These are phyloP conservation scores for Acipenser transmontanus DNA, from an alignment of 2,797 vertebrate species.

Conservation along the genomic window DNA sequence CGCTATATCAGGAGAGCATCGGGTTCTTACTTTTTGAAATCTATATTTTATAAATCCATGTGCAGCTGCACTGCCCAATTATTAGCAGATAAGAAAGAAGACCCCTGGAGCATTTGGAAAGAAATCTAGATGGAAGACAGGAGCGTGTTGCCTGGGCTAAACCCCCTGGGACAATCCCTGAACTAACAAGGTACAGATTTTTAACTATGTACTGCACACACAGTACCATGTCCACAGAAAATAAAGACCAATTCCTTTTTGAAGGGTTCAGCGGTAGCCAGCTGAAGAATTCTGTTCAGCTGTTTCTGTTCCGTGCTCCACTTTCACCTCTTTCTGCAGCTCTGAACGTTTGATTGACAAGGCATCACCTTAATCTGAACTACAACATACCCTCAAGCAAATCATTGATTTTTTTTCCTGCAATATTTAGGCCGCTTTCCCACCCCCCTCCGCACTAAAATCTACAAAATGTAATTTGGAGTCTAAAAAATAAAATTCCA, in stretches of 20 bases:
- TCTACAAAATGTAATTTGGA: slow-evolving; percentile 33
- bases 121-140: slow-evolving; percentile 63
- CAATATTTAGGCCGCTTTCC: too few relatives aligned
- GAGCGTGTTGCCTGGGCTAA: slow-evolving; percentile 54
- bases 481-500: too few relatives aligned
- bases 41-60: slow-evolving; percentile 74
- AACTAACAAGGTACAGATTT: slow-evolving; percentile 38
- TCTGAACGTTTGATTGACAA: too few relatives aligned
- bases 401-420: slow-evolving; percentile 27
- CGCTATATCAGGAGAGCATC: too few relatives aligned
- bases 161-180: slow-evolving; percentile 56
- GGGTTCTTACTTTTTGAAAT: slow-evolving; percentile 31
- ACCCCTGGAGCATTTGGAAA: slow-evolving; percentile 63
- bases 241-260: too few relatives aligned
- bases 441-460: slow-evolving; percentile 31
- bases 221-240: too few relatives aligned
- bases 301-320: slow-evolving; percentile 23
- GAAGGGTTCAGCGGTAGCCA: too few relatives aligned
- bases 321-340: too few relatives aligned
- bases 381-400: too few relatives aligned
- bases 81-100: slow-evolving; percentile 70
- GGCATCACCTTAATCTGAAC: too few relatives aligned
- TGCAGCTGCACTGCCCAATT: slow-evolving; percentile 71
- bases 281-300: too few relatives aligned
- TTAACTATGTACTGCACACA: too few relatives aligned